Percentiles rank a stretch among this genome's conserved stretches.
Evolutionary conservation across 2,113 vertebrate genomes (phyloP).

Genomic region (Charadrius vociferus): DNA sequence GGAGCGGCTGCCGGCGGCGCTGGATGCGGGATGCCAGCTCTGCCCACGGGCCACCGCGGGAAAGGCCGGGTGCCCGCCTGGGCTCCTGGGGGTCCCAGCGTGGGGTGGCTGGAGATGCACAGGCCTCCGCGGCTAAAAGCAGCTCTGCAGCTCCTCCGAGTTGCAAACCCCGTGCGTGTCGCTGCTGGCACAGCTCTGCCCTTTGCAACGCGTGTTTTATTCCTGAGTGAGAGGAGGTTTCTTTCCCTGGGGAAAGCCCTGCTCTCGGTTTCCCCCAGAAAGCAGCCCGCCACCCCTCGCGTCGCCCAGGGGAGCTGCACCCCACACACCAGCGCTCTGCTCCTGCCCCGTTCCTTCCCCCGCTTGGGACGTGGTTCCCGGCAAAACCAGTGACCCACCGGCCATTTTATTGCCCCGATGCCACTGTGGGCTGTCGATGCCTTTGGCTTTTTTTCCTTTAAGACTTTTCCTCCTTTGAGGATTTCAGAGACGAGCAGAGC

Average conservation of each 20-base stretch:
- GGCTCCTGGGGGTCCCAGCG: not conserved
- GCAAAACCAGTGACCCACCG: not conserved
- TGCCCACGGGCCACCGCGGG: not conserved
- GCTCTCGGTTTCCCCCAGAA: not conserved
- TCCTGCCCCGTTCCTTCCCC: fast-evolving
- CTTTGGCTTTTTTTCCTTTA: not conserved
- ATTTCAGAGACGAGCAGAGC: not conserved
- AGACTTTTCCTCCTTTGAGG: not conserved
- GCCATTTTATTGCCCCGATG: not conserved
- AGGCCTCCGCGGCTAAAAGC: fast-evolving
- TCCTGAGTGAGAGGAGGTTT: not conserved
- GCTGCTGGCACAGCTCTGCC: not conserved
- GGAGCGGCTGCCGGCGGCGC: not conserved
- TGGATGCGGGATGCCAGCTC: not conserved
- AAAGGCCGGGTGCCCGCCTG: too few species aligned
- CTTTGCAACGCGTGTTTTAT: fast-evolving
- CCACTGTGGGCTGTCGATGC: fast-evolving
- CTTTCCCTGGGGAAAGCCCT: too few species aligned
- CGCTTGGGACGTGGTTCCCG: fast-evolving
- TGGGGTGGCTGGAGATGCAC: fast-evolving
- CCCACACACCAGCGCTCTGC: not conserved
- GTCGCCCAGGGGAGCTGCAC: not conserved
- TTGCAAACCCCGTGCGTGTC: fast-evolving
- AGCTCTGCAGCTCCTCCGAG: not conserved
- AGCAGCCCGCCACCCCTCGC: fast-evolving